Percentiles rank a stretch among this genome's conserved stretches.
Conservation (phyloP, 2,888 invertebrate genomes). For the Cephus runcator region DNA sequence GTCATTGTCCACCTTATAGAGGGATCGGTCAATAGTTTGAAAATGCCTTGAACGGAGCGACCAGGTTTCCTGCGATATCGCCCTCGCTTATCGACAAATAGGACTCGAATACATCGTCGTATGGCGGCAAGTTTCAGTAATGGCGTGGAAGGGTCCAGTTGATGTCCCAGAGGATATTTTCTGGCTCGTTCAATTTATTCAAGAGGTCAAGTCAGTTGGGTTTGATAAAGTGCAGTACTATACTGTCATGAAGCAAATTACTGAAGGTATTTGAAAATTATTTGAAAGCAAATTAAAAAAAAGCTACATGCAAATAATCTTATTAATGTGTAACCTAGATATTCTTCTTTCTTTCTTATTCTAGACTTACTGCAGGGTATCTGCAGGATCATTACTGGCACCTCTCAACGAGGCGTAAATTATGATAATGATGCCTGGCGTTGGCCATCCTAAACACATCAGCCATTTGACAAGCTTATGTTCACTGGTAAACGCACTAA, state of each 20-base stretch:
- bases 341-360: neutral
- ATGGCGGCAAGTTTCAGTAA: neutral
- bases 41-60: neutral
- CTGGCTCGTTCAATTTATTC: neutral
- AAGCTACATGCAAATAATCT: neutral
- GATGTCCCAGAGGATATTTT: neutral
- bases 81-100: neutral
- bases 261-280: neutral
- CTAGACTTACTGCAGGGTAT: slow-evolving; percentile 71
- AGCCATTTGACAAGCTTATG: slow-evolving; percentile 85
- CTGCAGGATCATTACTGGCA: slow-evolving; percentile 65
- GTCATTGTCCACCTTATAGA: neutral
- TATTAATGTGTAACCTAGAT: neutral
- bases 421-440: slow-evolving; percentile 76
- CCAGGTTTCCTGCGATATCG: neutral
- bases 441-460: slow-evolving; percentile 86
- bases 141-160: neutral
- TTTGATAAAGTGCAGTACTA: neutral
- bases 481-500: slow-evolving; percentile 91
- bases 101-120: neutral
- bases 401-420: slow-evolving; percentile 77
- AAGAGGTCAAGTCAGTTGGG: neutral
- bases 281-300: neutral
- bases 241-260: neutral
- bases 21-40: neutral